phyloP scores from a whole-genome alignment of 2,797 vertebrate species.

The Halcyon smyrnensis region DNA sequence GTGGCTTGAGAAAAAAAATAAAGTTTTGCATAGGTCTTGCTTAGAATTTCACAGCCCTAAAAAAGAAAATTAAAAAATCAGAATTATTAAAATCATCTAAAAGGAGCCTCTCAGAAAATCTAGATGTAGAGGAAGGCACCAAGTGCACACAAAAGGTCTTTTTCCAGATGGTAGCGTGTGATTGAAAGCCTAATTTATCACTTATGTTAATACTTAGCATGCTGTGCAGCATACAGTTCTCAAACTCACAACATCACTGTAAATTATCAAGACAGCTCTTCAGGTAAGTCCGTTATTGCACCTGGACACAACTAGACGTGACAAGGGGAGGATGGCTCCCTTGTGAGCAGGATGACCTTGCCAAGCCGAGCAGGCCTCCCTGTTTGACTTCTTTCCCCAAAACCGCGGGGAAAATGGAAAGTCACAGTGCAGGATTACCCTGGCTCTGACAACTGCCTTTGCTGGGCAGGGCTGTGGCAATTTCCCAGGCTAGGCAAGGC shows the following conservation, averaged over 20 bases:
- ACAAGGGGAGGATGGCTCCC: not conserved
- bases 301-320: not conserved
- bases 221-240: not conserved
- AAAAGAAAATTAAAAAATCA: not conserved
- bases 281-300: not conserved
- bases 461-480: not conserved
- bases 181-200: conserved; percentile 20
- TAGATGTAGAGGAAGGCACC: not conserved
- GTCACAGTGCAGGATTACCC: not conserved
- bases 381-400: not conserved
- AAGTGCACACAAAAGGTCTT: not conserved
- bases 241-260: not conserved
- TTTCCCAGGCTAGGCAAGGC: not conserved
- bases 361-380: not conserved
- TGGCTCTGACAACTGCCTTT: not conserved
- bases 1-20: not conserved
- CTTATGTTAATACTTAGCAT: not conserved
- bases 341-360: not conserved
- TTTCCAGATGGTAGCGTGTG: not conserved
- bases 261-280: not conserved
- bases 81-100: not conserved
- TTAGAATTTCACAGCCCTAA: not conserved
- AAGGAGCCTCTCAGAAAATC: not conserved
- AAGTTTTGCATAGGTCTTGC: not conserved
- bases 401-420: not conserved